These are phyloP conservation scores for Scolanthus callimorphus DNA, from an alignment of 92 coral and sea anemone species.

Conservation along the genomic window DNA sequence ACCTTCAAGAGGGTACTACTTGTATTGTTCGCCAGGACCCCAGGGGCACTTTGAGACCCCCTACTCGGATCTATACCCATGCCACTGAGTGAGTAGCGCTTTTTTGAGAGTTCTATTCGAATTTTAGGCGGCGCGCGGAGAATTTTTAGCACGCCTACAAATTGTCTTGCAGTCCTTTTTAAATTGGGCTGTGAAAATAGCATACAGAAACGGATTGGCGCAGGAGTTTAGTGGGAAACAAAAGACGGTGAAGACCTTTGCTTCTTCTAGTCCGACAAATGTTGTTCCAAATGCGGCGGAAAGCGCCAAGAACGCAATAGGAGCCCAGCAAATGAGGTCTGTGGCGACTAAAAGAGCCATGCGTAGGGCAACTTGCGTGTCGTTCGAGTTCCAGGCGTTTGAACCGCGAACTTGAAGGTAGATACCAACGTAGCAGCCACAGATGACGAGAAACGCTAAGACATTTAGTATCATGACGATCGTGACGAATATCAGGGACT, in stretches of 20 bases:
- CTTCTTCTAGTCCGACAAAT: constrained; percentile 72
- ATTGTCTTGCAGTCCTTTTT: constrained; percentile 78
- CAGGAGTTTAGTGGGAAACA: constrained; percentile 94
- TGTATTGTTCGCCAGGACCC: neutral
- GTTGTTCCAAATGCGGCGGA: constrained; percentile 82
- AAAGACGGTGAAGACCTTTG: constrained; percentile 84
- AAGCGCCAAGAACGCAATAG: constrained; percentile 76
- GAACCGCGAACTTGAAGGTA: constrained; percentile 92
- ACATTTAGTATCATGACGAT: constrained; percentile 64
- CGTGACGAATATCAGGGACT: constrained; percentile 73
- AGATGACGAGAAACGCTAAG: constrained; percentile 78
- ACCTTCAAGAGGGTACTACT: constrained; percentile 9
- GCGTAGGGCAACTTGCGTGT: constrained; percentile 84
- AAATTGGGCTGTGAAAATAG: constrained; percentile 88
- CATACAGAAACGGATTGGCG: constrained; percentile 93
- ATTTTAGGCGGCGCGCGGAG: constrained; percentile 47
- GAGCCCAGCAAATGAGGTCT: constrained; percentile 97
- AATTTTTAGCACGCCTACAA: constrained; percentile 75
- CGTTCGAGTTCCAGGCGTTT: constrained; percentile 98
- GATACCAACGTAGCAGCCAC: constrained; percentile 79
- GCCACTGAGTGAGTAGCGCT: constrained; percentile 24
- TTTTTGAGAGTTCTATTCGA: constrained; percentile 18
- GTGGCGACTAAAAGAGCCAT: constrained; percentile 92
- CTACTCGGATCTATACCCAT: constrained; percentile 12
- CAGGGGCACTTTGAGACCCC: constrained; percentile 6